phyloP scores from a whole-genome alignment of 2,888 invertebrate genomes.

The Volucella inflata region DNA sequence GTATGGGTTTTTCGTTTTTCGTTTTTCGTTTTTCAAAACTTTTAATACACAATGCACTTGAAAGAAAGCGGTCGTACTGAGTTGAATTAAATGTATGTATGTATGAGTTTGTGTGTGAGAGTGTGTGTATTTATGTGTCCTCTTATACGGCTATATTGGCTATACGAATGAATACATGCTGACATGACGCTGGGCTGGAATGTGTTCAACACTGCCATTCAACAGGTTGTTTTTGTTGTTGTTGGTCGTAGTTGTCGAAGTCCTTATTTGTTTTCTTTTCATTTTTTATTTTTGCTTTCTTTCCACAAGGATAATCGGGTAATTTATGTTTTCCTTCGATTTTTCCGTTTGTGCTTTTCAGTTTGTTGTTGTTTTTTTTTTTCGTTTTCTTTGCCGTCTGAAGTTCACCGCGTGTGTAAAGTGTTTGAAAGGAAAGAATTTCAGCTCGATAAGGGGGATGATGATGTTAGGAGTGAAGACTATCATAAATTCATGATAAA shows the following conservation, averaged over 20 bases:
- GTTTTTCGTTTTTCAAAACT: conserved; percentile 44
- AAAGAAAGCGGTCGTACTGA: conserved; percentile 61
- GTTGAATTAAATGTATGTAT: conserved; percentile 29
- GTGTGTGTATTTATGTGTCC: not conserved
- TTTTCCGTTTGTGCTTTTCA: conserved; percentile 17
- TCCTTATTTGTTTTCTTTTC: conserved; percentile 54
- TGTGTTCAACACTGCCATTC: conserved; percentile 54
- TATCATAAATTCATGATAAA: conserved; percentile 63
- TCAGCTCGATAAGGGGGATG: not conserved
- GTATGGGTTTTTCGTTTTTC: conserved; percentile 16
- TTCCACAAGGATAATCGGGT: conserved; percentile 73
- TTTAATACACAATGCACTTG: conserved; percentile 74
- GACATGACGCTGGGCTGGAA: conserved; percentile 40
- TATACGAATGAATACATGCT: conserved; percentile 58
- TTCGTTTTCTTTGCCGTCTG: conserved; percentile 12
- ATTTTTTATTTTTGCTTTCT: conserved; percentile 39
- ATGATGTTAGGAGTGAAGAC: conserved; percentile 18
- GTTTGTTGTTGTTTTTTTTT: conserved; percentile 2
- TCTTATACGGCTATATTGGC: not conserved
- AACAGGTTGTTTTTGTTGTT: conserved; percentile 70
- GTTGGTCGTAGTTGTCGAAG: conserved; percentile 63
- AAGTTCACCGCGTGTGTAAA: conserved; percentile 32
- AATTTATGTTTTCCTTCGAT: conserved; percentile 70
- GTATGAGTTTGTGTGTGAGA: conserved; percentile 30
- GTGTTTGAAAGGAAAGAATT: conserved; percentile 17